These are phyloP conservation scores for Ivindomyrus marchei DNA, from an alignment of 2,113 vertebrate species.

Conservation along the genomic window DNA sequence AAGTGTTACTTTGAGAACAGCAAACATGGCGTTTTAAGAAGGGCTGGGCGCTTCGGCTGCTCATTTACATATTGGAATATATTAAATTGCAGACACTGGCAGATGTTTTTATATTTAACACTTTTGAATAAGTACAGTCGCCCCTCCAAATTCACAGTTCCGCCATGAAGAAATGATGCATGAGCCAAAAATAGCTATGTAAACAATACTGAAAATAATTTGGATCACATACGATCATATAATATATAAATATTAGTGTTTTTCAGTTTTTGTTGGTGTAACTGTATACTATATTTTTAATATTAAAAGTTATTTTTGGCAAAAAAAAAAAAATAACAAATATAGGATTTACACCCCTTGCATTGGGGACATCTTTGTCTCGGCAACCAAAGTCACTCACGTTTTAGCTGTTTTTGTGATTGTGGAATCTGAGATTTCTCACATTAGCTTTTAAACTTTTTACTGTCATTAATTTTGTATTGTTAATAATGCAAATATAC, in stretches of 20 bases:
- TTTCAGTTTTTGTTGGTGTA: not conserved
- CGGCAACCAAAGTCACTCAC: not conserved
- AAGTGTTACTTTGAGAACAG: slow-evolving; percentile 3
- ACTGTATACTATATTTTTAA: not conserved
- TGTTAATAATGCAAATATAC: not conserved
- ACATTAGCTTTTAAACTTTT: not conserved
- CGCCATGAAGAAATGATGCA: not conserved
- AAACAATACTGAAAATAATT: not conserved
- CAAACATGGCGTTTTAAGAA: not conserved
- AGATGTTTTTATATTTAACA: not conserved
- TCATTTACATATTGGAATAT: not conserved
- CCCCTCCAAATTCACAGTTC: not conserved
- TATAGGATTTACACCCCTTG: not conserved
- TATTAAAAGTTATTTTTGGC: not conserved
- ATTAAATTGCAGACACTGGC: not conserved
- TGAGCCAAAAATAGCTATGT: not conserved
- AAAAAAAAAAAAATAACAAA: not conserved
- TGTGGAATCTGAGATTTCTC: not conserved
- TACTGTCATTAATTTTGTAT: not conserved
- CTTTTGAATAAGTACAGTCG: not conserved
- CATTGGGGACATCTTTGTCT: not conserved
- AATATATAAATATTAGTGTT: not conserved
- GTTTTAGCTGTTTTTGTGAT: not conserved
- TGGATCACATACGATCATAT: not conserved
- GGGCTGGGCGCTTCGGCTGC: not conserved